phyloP scores from a whole-genome alignment of 2,888 invertebrate species.

The Tenodera sinensis region DNA sequence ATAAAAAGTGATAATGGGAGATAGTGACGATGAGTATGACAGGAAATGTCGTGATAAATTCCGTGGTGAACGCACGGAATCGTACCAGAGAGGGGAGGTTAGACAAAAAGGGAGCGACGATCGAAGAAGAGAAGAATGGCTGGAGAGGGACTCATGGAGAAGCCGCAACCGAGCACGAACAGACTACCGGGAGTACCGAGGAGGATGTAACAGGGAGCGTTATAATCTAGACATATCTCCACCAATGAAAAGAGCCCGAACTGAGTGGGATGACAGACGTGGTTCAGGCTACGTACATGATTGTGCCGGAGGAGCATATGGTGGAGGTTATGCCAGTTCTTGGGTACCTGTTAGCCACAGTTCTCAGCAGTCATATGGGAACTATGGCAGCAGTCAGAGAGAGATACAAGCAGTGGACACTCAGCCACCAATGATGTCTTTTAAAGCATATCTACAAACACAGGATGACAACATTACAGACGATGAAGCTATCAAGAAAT shows the following conservation, averaged over 20 bases:
- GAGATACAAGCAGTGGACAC: conserved; percentile 56
- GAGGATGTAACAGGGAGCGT: too few species aligned
- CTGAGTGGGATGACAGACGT: too few species aligned
- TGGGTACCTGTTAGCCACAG: too few species aligned
- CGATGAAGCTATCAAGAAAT: conserved; percentile 92
- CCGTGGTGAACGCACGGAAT: conserved; percentile 75
- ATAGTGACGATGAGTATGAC: conserved; percentile 98
- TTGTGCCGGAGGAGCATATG: too few species aligned
- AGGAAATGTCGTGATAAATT: conserved; percentile 94
- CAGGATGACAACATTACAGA: conserved; percentile 98
- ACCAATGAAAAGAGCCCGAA: too few species aligned
- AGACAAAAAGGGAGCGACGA: conserved; percentile 69
- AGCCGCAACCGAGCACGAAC: too few species aligned
- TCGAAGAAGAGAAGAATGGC: conserved; percentile 75
- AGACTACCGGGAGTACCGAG: too few species aligned
- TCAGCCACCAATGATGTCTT: conserved; percentile 93
- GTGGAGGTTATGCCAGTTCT: too few species aligned
- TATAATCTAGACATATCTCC: too few species aligned
- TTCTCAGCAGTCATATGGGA: too few species aligned
- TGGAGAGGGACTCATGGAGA: conserved; percentile 54
- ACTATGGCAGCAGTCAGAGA: too few species aligned
- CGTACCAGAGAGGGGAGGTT: conserved; percentile 56
- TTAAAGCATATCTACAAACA: conserved; percentile 92
- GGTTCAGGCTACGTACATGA: too few species aligned
- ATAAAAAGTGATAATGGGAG: conserved; percentile 63